These are phyloP conservation scores for Peromyscus aztecus DNA, from an alignment of 2,797 vertebrate genomes.

Conservation along the genomic window DNA sequence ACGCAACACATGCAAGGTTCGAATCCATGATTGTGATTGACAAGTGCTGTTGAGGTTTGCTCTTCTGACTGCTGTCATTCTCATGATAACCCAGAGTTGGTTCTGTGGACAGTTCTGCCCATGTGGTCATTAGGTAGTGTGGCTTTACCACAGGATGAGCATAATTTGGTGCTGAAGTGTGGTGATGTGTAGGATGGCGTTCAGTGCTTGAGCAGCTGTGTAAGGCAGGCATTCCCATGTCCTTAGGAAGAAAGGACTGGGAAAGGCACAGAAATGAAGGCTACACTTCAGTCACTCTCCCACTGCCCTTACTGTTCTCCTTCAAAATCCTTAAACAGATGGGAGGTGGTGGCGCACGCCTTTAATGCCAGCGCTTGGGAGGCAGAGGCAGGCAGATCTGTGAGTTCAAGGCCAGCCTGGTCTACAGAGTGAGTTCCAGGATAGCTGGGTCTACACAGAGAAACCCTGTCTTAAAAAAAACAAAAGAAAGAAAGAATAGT, in stretches of 20 bases:
- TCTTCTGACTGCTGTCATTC: neutral
- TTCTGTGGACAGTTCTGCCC: neutral
- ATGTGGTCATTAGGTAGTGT: neutral
- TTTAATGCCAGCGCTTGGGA: neutral
- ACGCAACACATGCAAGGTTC: slow-evolving; percentile 99
- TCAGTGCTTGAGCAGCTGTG: neutral
- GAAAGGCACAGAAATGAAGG: neutral
- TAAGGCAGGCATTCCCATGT: neutral
- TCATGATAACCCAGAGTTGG: neutral
- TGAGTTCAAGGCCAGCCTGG: neutral
- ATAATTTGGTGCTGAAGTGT: neutral
- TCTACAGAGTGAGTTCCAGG: neutral
- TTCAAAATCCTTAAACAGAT: neutral
- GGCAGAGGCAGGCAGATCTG: neutral
- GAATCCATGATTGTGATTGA: slow-evolving; percentile 68
- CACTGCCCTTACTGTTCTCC: neutral
- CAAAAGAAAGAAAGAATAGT: neutral
- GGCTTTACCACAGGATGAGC: slow-evolving; percentile 17
- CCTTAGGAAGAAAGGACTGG: slow-evolving; percentile 12
- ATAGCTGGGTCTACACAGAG: neutral
- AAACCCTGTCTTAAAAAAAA: neutral
- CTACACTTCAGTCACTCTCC: neutral
- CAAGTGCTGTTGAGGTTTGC: slow-evolving; percentile 23
- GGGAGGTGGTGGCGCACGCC: neutral
- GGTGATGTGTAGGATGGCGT: neutral